Base-by-base conservation (phyloP, 2,888 invertebrate species). In the Eurytoma adleriae region DNA sequence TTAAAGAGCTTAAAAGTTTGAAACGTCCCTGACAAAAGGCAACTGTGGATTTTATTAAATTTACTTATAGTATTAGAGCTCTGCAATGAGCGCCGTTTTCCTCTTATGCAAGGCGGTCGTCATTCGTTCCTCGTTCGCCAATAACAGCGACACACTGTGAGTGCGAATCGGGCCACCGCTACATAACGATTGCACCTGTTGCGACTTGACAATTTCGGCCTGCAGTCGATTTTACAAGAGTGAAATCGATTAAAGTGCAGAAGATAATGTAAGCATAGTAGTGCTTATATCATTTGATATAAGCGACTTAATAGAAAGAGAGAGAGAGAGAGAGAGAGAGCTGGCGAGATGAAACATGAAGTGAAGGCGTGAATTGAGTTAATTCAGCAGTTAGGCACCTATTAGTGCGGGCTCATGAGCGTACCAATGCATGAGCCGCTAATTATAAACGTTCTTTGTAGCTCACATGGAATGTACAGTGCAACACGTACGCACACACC, bases 1-100 rank as follows among this genome's bases (percentile, higher is more conserved):
- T 40, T 40, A 40, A 40, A 40, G 40, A 40, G 40, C 40, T 40
- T 7, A 0, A 40, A 40, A 4, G 2, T 1, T 2, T 4, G 40
- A 40, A 40, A 75, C 12, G 81, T 78, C 75, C 81, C 67, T 73
- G 78, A 78, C 70, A 80, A 12, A 12, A 59, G 79, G 40, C 40
- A 40, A 7, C 40, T 76, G 82, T 72, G 78, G 72, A 83, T 78
- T 84, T 81, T 71, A 73, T 81, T 78, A 52, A 78, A 81, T 78
- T 79, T 68, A 48, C n/a, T n/a, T n/a, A 56, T 61, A 27, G 72
- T 59, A 68, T 69, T 73, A 54, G 30, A 20, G 50, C 18, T 7
- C 7, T 40, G 40, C 7, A 40, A 40, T 4, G 40, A 40, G 40
- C 40, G 40, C 7, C 40, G 40, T 40, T 40, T 40, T 40, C 40